A percentile compares a stretch with the other conserved stretches of the same genome.
These are phyloP conservation scores for Galemys pyrenaicus DNA, from an alignment of 2,113 vertebrate species.

Conservation along the genomic window DNA sequence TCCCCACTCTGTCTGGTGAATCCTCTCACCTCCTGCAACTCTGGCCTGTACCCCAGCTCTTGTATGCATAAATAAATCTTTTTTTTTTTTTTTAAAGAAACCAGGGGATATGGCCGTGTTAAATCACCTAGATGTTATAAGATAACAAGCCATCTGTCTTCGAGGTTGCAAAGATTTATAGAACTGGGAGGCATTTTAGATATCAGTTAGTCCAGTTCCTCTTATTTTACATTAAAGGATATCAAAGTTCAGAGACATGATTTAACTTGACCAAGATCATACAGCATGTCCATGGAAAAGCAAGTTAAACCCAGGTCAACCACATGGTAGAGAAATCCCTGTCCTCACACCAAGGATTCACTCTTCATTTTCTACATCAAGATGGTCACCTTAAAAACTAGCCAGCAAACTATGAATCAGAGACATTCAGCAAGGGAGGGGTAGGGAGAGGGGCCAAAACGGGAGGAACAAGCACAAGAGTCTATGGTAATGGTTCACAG, in stretches of 20 bases:
- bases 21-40: too few species aligned
- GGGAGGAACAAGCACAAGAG: too few species aligned
- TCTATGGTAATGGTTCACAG: too few species aligned
- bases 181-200: not conserved
- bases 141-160: not conserved
- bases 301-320: not conserved
- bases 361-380: not conserved
- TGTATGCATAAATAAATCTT: too few species aligned
- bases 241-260: constrained; percentile 17
- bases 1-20: too few species aligned
- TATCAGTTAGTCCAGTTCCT: not conserved
- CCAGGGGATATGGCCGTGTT: not conserved
- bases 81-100: too few species aligned
- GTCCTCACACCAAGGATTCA: not conserved
- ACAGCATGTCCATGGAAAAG: not conserved
- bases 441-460: too few species aligned
- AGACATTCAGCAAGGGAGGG: too few species aligned
- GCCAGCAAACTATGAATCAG: too few species aligned
- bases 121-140: not conserved
- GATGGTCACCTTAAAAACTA: not conserved
- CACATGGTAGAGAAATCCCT: not conserved
- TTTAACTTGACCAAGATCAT: not conserved
- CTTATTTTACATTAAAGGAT: constrained; percentile 23
- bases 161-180: not conserved
- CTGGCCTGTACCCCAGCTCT: too few species aligned